Evolutionary conservation across 2,797 vertebrate genomes (phyloP).

Genomic region (Leptoclinus maculatus): DNA sequence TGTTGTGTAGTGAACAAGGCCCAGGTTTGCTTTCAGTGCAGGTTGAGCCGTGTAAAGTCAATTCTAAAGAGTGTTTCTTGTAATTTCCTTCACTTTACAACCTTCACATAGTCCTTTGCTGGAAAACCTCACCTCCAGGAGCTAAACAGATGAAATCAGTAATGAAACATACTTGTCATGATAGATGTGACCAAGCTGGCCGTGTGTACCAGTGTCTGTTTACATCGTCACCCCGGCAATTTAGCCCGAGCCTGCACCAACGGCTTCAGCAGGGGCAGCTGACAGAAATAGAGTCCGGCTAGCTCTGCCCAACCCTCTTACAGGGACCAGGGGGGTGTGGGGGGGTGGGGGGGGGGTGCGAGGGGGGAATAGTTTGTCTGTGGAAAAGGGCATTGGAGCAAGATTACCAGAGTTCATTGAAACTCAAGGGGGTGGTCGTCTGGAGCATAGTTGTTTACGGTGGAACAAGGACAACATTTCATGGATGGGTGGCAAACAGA

Average conservation of each 20-base stretch:
- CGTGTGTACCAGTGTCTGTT: constrained; percentile 75
- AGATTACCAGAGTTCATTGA: constrained; percentile 51
- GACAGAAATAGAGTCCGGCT: constrained; percentile 74
- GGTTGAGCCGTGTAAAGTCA: background rate
- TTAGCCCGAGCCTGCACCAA: constrained; percentile 35
- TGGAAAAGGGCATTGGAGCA: constrained; percentile 51
- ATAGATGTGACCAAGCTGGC: no score
- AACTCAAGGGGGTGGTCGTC: constrained; percentile 7
- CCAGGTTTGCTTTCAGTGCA: background rate
- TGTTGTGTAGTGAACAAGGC: background rate
- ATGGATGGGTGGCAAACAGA: background rate
- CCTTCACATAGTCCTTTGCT: background rate
- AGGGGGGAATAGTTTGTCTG: constrained; percentile 51
- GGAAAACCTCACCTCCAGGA: background rate
- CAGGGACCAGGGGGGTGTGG: constrained; percentile 1
- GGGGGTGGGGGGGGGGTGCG: constrained; percentile 4
- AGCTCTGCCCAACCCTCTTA: constrained; percentile 18
- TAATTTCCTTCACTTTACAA: background rate
- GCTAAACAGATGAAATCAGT: background rate
- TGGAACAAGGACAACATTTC: constrained; percentile 12
- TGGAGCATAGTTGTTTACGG: constrained; percentile 44
- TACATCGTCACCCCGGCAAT: constrained; percentile 69
- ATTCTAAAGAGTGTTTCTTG: background rate
- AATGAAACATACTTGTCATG: background rate
- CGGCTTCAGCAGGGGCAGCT: constrained; percentile 36